Base-by-base conservation (phyloP, 23 tunicate genomes). In the Phallusia fumigata region DNA sequence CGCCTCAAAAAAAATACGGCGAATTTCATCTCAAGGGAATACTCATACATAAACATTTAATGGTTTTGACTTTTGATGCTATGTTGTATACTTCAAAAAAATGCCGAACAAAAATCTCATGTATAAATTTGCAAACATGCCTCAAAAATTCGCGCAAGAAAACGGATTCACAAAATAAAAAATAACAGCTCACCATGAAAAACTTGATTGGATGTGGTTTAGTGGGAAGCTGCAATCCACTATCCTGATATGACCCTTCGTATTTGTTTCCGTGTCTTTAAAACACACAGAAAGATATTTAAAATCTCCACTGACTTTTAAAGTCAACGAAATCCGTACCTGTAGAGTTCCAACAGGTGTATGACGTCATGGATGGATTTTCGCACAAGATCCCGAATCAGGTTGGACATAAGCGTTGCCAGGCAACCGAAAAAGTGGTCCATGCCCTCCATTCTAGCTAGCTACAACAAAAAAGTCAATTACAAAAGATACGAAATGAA, bases 401-500 rank as follows among this genome's bases (percentile, higher is more conserved):
- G 32, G 76, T 92, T 92, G 36, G 97, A 92, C 97, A 92, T 92
- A 47, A 92, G 78, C 18, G 92, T 88, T 45, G 88, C 91, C 52
- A 92, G 78, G 82, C 97, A 92, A 64, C 88, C 88, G 64, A 92
- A 92, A 75, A 92, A 92, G 34, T 83, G 91, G 75, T 92, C 91
- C 91, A 92, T 78, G n/a, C 87, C 84, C 19, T 83, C 91, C 88
- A 90, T 88, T 76, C 97, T 74, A 0, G 83, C 45, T 12, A 52
- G 44, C 93, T 88, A 31, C 16, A 80, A n/a, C 79, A 33, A 40
- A 40, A 40, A 10, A 10, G 10, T 3, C 47, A 40, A n/a, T n/a
- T n/a, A n/a, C n/a, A n/a, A n/a, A n/a, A n/a, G n/a, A n/a, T n/a
- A n/a, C n/a, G n/a, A n/a, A n/a, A n/a, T n/a, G n/a, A n/a, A n/a